phyloP scores from a whole-genome alignment of 1,140 invertebrate genomes.

The Drosophila seguyi region DNA sequence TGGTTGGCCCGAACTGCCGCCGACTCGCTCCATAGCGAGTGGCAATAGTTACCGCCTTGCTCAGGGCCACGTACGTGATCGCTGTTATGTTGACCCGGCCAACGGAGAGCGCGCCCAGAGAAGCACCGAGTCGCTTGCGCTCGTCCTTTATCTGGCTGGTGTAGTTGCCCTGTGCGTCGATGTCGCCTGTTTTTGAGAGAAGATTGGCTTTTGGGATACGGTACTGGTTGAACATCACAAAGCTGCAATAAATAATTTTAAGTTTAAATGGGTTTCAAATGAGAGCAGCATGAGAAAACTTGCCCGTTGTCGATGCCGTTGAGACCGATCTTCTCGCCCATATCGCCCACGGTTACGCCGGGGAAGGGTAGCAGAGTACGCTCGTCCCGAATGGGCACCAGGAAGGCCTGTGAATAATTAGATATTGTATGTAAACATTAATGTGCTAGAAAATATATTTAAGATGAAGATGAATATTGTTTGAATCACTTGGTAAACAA shows the following conservation, averaged over 20 bases:
- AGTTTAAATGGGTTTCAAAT: neutral
- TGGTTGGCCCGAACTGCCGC: slow-evolving; percentile 91
- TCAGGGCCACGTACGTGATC: slow-evolving; percentile 69
- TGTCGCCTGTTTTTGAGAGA: slow-evolving; percentile 94
- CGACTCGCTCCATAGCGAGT: slow-evolving; percentile 92
- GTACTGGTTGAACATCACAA: slow-evolving; percentile 94
- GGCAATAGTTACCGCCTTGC: slow-evolving; percentile 91
- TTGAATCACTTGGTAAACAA: no score
- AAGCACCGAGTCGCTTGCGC: slow-evolving; percentile 92
- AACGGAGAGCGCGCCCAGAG: slow-evolving; percentile 93
- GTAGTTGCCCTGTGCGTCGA: slow-evolving; percentile 93
- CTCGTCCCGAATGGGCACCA: slow-evolving; percentile 92
- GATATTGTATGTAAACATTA: no score
- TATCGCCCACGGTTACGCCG: slow-evolving; percentile 92
- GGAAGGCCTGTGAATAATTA: slow-evolving; percentile 86
- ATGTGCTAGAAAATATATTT: no score
- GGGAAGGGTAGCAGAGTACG: slow-evolving; percentile 89
- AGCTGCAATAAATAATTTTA: slow-evolving; percentile 85
- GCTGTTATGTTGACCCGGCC: slow-evolving; percentile 90
- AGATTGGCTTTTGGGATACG: slow-evolving; percentile 91
- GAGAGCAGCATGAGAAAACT: neutral
- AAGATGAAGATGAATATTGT: no score
- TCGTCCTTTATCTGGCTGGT: slow-evolving; percentile 90
- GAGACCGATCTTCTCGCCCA: slow-evolving; percentile 93
- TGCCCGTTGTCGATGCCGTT: slow-evolving; percentile 94